These are phyloP conservation scores for Fissipunctia ypsillon DNA, from an alignment of 2,888 invertebrate genomes.

Conservation along the genomic window DNA sequence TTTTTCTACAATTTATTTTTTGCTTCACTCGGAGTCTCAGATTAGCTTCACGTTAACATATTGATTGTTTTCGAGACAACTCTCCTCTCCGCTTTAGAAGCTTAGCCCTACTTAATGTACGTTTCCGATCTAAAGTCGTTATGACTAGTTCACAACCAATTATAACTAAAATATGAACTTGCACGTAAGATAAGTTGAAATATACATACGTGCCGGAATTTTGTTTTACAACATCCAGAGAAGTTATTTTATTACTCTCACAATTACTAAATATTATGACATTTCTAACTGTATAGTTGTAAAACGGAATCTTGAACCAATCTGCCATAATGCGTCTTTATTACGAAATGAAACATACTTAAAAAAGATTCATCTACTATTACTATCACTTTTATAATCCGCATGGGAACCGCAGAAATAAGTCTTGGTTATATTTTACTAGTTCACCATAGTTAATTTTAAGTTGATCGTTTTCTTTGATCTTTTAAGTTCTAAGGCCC, in stretches of 20 bases:
- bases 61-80: neutral
- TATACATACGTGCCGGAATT: conserved; percentile 39
- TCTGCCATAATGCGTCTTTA: conserved; percentile 21
- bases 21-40: accelerated
- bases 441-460: neutral
- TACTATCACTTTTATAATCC: conserved; percentile 24
- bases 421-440: conserved; percentile 4
- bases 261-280: conserved; percentile 53
- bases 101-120: neutral
- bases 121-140: conserved; percentile 3
- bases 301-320: conserved; percentile 35
- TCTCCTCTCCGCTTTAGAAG: neutral
- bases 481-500: neutral
- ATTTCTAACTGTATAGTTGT: conserved; percentile 46
- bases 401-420: conserved; percentile 22
- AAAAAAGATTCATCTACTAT: conserved; percentile 17
- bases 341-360: conserved; percentile 30
- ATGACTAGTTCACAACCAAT: conserved; percentile 37
- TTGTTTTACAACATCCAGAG: conserved; percentile 23
- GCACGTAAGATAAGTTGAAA: conserved; percentile 34
- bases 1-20: neutral
- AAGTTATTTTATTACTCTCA: conserved; percentile 47
- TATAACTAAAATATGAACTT: conserved; percentile 32
- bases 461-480: neutral
- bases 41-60: neutral